Evolutionary conservation across 1,140 invertebrate genomes (phyloP).

Genomic region (Scylla paramamosain): DNA sequence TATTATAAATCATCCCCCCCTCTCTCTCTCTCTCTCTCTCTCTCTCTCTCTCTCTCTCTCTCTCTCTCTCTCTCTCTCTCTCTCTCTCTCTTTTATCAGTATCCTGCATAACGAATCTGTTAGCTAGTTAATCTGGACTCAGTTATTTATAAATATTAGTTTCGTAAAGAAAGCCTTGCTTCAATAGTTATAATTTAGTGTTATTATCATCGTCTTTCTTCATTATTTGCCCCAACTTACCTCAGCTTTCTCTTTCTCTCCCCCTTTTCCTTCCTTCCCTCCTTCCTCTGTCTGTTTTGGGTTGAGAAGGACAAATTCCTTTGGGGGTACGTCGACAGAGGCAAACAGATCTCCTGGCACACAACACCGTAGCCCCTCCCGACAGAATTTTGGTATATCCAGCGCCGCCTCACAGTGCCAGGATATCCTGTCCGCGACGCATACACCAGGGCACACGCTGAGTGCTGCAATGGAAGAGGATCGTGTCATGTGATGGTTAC

Average conservation of each 20-base stretch:
- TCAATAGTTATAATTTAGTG: too few relatives aligned
- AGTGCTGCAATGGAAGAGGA: neutral
- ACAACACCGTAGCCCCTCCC: conserved; percentile 83
- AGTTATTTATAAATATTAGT: too few relatives aligned
- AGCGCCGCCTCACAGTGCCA: conserved; percentile 92
- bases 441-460: conserved; percentile 87
- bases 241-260: conserved; percentile 55
- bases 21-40: too few relatives aligned
- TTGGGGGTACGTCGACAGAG: conserved; percentile 84
- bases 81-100: too few relatives aligned
- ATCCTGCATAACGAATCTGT: too few relatives aligned
- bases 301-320: conserved; percentile 85
- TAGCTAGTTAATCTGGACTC: too few relatives aligned
- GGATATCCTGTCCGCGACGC: conserved; percentile 89
- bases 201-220: neutral
- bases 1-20: too few relatives aligned
- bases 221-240: conserved; percentile 18
- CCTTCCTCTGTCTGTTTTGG: conserved; percentile 34
- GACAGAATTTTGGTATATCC: conserved; percentile 85
- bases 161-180: too few relatives aligned
- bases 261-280: neutral
- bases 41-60: too few relatives aligned
- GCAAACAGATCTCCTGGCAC: conserved; percentile 84
- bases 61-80: too few relatives aligned
- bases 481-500: neutral